Conservation (phyloP, 2,113 vertebrate species). For the Spea bombifrons region DNA sequence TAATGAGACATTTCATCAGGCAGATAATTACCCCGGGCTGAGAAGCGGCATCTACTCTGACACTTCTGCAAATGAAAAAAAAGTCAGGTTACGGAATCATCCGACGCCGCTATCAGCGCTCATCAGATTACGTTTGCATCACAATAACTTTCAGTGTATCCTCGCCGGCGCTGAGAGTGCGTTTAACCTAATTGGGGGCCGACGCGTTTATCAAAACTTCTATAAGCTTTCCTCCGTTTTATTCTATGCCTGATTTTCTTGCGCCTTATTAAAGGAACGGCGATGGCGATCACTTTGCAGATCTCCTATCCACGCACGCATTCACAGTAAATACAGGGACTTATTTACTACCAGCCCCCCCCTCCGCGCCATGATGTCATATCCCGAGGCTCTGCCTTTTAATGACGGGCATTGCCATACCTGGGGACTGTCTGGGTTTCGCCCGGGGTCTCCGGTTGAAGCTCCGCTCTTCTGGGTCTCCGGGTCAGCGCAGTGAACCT, state of each 20-base stretch:
- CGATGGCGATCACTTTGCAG: too few relatives aligned
- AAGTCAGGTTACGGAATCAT: constrained; percentile 51
- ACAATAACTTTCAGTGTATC: constrained; percentile 55
- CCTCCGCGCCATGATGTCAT: too few relatives aligned
- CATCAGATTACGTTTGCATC: constrained; percentile 55
- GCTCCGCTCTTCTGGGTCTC: too few relatives aligned
- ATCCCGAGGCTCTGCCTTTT: too few relatives aligned
- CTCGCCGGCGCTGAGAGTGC: constrained; percentile 44
- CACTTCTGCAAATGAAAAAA: constrained; percentile 51
- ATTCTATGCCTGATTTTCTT: constrained; percentile 24
- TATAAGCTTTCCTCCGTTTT: constrained; percentile 49
- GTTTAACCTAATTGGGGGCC: constrained; percentile 51
- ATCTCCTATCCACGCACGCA: too few relatives aligned
- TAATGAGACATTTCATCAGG: constrained; percentile 62
- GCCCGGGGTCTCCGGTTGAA: too few relatives aligned
- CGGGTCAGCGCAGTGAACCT: too few relatives aligned
- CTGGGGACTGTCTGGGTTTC: too few relatives aligned
- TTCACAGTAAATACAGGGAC: too few relatives aligned
- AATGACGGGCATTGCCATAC: too few relatives aligned
- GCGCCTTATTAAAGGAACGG: background rate
- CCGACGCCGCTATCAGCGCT: constrained; percentile 51
- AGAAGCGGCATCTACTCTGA: constrained; percentile 45
- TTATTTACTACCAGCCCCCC: too few relatives aligned
- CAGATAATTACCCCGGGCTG: constrained; percentile 55
- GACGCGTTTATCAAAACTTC: constrained; percentile 51